A percentile compares a stretch with the other conserved stretches of the same genome.
Evolutionary conservation across 2,888 invertebrate genomes (phyloP).

Genomic region (Nomada flava): DNA sequence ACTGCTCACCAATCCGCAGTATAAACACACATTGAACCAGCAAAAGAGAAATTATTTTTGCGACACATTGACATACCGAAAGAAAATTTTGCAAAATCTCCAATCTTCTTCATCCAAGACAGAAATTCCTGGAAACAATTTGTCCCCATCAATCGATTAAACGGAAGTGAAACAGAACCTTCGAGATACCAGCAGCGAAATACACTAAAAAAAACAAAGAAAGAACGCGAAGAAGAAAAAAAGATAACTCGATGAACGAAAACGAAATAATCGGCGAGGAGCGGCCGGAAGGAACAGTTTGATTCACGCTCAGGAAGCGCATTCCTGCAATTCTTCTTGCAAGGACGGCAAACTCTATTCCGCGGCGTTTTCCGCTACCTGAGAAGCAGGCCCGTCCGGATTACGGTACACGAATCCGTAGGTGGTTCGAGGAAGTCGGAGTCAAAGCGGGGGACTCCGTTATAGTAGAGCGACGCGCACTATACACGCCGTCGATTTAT

Average conservation of each 20-base stretch:
- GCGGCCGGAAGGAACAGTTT: conserved; percentile 16
- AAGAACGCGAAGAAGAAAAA: background rate
- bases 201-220: background rate
- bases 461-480: conserved; percentile 62
- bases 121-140: too few species aligned
- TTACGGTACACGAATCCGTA: conserved; percentile 65
- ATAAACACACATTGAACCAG: too few species aligned
- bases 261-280: conserved; percentile 36
- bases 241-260: background rate
- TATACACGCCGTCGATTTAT: conserved; percentile 70
- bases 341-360: conserved; percentile 54
- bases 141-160: background rate
- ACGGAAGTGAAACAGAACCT: background rate
- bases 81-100: too few species aligned
- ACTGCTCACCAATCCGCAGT: too few species aligned
- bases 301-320: conserved; percentile 22
- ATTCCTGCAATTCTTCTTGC: conserved; percentile 34
- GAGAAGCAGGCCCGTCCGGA: conserved; percentile 67
- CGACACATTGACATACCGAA: too few species aligned
- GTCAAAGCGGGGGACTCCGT: conserved; percentile 69
- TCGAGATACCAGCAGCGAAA: background rate
- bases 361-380: conserved; percentile 48
- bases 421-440: conserved; percentile 55
- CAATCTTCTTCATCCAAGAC: too few species aligned
- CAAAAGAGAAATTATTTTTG: too few species aligned